A percentile compares a stretch with the other conserved stretches of the same genome.
phyloP scores from a whole-genome alignment of 2,888 invertebrate species.

The Bugula neritina region DNA sequence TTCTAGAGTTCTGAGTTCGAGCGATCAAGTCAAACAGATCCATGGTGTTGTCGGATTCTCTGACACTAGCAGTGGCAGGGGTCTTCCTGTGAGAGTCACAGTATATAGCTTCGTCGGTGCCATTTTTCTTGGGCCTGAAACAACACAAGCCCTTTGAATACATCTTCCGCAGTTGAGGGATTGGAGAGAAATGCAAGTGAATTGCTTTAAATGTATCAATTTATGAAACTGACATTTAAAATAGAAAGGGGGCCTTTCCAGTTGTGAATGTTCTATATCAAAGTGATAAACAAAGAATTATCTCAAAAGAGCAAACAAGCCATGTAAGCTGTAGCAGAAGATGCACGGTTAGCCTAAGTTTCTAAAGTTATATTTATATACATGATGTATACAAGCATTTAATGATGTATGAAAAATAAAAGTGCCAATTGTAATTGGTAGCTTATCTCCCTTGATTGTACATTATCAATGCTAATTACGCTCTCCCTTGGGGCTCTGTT shows the following conservation, averaged over 20 bases:
- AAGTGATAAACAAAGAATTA: neutral
- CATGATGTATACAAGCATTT: too few species aligned
- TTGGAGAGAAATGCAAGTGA: neutral
- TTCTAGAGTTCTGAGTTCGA: conserved; percentile 83
- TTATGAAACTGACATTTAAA: neutral
- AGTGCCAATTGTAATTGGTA: too few species aligned
- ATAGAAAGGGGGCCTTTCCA: neutral
- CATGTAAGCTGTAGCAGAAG: too few species aligned
- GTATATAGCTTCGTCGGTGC: conserved; percentile 1
- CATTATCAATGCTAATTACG: too few species aligned
- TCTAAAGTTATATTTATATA: too few species aligned
- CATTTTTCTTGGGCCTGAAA: conserved; percentile 19
- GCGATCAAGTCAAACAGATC: conserved; percentile 81
- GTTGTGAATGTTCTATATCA: neutral
- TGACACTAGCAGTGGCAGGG: neutral
- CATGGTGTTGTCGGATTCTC: conserved; percentile 15
- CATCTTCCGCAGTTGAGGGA: neutral
- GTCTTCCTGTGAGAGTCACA: conserved; percentile 21
- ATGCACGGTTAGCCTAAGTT: too few species aligned
- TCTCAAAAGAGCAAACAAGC: neutral
- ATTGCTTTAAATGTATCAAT: neutral
- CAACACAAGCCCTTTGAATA: neutral
- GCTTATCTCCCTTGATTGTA: too few species aligned
- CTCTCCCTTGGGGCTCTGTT: too few species aligned
- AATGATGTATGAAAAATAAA: too few species aligned